phyloP scores from a whole-genome alignment of 2,113 vertebrate species.

The pig (Sus scrofa) region T2T-Sscrofa CM000814.6:91776001-91776500 shows the following conservation, averaged over 20 bases:
- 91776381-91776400: slow-evolving; percentile 70
- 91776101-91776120: slow-evolving; percentile 75
- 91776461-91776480: slow-evolving; percentile 78
- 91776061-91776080: slow-evolving; percentile 83
- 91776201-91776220: slow-evolving; percentile 33
- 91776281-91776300: slow-evolving; percentile 42
- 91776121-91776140: slow-evolving; percentile 73
- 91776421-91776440: slow-evolving; percentile 53
- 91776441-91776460: slow-evolving; percentile 64
- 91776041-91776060: slow-evolving; percentile 81
- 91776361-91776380: slow-evolving; percentile 63
- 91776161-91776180: not conserved
- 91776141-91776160: slow-evolving; percentile 12
- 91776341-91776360: slow-evolving; percentile 57
- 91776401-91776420: slow-evolving; percentile 51
- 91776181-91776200: slow-evolving; percentile 28
- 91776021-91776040: slow-evolving; percentile 62
- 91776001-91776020: slow-evolving; percentile 56
- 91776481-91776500: not conserved
- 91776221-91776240: not conserved
- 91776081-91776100: slow-evolving; percentile 81
- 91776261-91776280: not conserved
- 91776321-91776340: slow-evolving; percentile 65
- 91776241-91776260: not conserved
- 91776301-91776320: not conserved